Base-by-base conservation (phyloP, 2,888 invertebrate species). In the Drosophila neonasuta region DNA sequence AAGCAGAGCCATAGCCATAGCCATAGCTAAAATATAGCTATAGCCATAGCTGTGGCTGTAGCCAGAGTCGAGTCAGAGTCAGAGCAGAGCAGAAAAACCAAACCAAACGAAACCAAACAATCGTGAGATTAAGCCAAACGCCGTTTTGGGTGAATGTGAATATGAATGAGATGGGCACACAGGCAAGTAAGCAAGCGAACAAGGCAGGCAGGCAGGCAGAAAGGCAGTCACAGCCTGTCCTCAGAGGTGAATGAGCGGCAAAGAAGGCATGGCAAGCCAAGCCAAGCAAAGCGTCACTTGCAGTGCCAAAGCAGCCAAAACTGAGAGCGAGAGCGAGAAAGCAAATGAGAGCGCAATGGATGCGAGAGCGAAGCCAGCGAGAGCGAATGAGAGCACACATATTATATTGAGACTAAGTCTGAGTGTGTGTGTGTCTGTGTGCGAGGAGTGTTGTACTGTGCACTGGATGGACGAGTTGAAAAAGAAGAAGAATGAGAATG, bases 141-240 rank as follows among this genome's bases (percentile, higher is more conserved):
- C 80, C 84, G 86, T 86, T 84, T 84, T 84, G 83, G 83, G 82
- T 84, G 86, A 86, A 83, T 85, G 86, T 84, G 83, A 86, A 85
- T 83, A 83, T 83, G 86, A 83, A 83, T 83, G 84, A 86, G 86
- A 80, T 86, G 86, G 72, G 79, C 36, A 24, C 24, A 24, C 24
- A 36, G 32, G 32, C 36, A 36, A 34, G 34, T 11, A 34, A 36
- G n/a, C 34, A 36, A 11, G 11, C 24, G 24, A 24, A 24, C 24
- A 24, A 24, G 34, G 34, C 34, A 36, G 34, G 34, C 34, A 10
- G 34, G 34, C 68, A 46, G 56, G 57, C 58, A 71, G 74, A 70
- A 74, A 74, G 67, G 74, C 74, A 74, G 74, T 75, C 74, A 74
- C 68, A 76, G 74, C 62, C 65, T 77, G 74, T 74, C 77, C 75